Base-by-base conservation (phyloP, 23 tunicate species). In the Clavelina lepadiformis region DNA sequence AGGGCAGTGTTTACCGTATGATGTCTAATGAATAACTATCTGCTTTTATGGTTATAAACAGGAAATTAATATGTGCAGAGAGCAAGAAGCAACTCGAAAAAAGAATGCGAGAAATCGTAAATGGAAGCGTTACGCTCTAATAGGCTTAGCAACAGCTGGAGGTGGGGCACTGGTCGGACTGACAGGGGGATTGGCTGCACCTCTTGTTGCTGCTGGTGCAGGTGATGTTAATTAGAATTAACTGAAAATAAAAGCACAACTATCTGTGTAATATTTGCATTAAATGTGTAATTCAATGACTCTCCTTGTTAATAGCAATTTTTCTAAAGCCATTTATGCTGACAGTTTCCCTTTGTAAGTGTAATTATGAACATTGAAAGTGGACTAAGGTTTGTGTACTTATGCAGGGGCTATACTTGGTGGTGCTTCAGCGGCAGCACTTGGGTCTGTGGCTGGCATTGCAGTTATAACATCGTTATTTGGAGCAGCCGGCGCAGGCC, bases 401-500 rank as follows among this genome's bases (percentile, higher is more conserved):
- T n/a, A 8, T 19, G 20, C 63, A 89, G 97, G 97, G 4, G 82
- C 99, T 0, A 72, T 94, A 29, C 66, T 94, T 31, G 99, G 99
- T 22, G 88, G 92, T 15, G 86, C 95, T 11, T 76, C 86, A 0
- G 99, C 94, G 0, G 95, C 92, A 57, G 98, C 77, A 1, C 86
- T 91, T 11, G 91, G 98, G 30, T 94, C 99, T 15, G 99, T 82
- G 2, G 99, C 99, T 33, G 95, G 95, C 24, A 21, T 94, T 3
- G 99, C 99, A 2, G 68, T 94, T n/a, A 79, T 94, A 29, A 94
- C 99, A 1, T 86, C 99, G 1, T 58, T 94, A 64, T 94, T 94
- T 70, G 99, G 99, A 33, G 99, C 99, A 29, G 99, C 95, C 15
- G 99, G 99, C 19, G 99, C 95, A 7, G 99, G 99, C 18, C 62